Base-by-base conservation (phyloP, 1,140 invertebrate species). In the Plectrocnemia conspersa region DNA sequence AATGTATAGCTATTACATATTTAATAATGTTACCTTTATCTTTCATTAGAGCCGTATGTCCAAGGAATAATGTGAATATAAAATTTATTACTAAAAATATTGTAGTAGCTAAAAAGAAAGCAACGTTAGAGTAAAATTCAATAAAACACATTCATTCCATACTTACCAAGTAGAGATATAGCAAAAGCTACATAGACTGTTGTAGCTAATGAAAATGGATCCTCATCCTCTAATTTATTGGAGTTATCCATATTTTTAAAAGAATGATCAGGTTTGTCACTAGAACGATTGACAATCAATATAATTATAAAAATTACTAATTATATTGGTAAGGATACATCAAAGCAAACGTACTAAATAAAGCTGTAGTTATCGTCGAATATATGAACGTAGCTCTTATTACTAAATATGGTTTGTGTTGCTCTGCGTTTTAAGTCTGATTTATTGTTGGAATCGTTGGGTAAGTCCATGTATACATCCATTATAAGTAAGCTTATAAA, bases 391-490 rank as follows among this genome's bases (percentile, higher is more conserved):
- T n/a, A n/a, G n/a, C n/a, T n/a, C n/a, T n/a, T n/a, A n/a, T n/a
- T n/a, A n/a, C n/a, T n/a, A n/a, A n/a, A n/a, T n/a, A n/a, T n/a
- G n/a, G n/a, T n/a, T n/a, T n/a, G n/a, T n/a, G n/a, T n/a, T n/a
- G n/a, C n/a, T n/a, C n/a, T n/a, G n/a, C n/a, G n/a, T n/a, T n/a
- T n/a, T n/a, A n/a, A n/a, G n/a, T n/a, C n/a, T n/a, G n/a, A n/a
- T n/a, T n/a, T n/a, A n/a, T n/a, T 9, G 16, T 23, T 45, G n/a
- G 9, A 15, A 15, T 13, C 44, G 25, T 50, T 50, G 2, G 47
- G 25, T 35, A 32, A 50, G n/a, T 50, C 33, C 33, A 38, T 21
- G 13, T 50, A 50, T 3, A 35, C 25, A 16, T 50, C 47, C 33
- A 50, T 38, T 4, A 27, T 21, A 9, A 50, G 15, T 13, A 50